These are phyloP conservation scores for Callionymus lyra DNA, from an alignment of 2,113 vertebrate species.

Conservation along the genomic window DNA sequence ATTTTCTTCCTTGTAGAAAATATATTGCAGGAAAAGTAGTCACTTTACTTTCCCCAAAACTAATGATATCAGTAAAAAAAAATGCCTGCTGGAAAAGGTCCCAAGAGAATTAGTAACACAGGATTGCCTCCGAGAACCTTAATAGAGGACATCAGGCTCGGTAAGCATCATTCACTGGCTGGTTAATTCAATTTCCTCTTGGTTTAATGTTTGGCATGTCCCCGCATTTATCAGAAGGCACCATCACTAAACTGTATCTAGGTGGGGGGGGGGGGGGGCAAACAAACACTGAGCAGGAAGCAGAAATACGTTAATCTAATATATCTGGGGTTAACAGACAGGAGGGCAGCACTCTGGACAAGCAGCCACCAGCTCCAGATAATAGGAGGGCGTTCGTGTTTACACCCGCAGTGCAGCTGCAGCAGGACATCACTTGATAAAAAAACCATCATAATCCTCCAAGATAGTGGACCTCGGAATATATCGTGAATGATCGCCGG, in stretches of 20 bases:
- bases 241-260: conserved; percentile 9
- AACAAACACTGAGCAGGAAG: conserved; percentile 20
- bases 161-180: conserved; percentile 22
- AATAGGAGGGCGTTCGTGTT: no score
- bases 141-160: conserved; percentile 26
- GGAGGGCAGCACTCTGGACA: no score
- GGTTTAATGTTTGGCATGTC: conserved; percentile 31
- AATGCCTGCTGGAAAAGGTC: conserved; percentile 11
- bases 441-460: no score
- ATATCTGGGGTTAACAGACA: not conserved
- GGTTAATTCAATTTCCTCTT: conserved; percentile 43
- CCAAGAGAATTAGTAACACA: conserved; percentile 13
- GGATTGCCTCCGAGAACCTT: conserved; percentile 26
- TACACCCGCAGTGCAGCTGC: no score
- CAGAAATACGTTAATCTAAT: conserved; percentile 2
- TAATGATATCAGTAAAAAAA: conserved; percentile 20
- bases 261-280: conserved; percentile 2
- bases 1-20: conserved; percentile 14
- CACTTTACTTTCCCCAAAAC: conserved; percentile 5
- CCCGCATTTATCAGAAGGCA: conserved; percentile 33
- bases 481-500: no score
- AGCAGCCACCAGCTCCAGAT: no score
- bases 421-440: no score
- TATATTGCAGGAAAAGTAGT: conserved; percentile 6
- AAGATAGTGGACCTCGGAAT: no score